phyloP scores from a whole-genome alignment of 2,888 invertebrate genomes.

The Cryptocephalus moraei region DNA sequence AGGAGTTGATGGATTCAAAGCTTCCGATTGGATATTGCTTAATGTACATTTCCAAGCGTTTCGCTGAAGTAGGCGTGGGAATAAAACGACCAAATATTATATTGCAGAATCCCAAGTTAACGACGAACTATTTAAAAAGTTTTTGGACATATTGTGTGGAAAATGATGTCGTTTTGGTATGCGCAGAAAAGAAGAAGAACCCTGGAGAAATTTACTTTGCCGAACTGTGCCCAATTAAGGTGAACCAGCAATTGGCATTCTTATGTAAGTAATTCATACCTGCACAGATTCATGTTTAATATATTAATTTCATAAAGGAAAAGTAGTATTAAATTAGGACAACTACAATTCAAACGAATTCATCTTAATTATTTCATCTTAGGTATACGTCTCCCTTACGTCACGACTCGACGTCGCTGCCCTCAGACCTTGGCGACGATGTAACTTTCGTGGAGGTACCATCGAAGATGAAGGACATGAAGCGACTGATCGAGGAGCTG shows the following conservation, averaged over 20 bases:
- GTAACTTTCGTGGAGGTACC: background rate
- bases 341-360: background rate
- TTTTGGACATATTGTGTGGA: constrained; percentile 28
- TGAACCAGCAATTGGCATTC: too few species aligned
- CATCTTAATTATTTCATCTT: too few species aligned
- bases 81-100: constrained; percentile 15
- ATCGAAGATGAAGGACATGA: too few species aligned
- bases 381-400: too few species aligned
- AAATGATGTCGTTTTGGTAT: constrained; percentile 24
- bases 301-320: too few species aligned
- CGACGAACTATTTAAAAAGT: constrained; percentile 20
- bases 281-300: too few species aligned
- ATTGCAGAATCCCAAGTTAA: constrained; percentile 17
- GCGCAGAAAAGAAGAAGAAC: constrained; percentile 18
- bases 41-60: constrained; percentile 19
- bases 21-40: constrained; percentile 20
- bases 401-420: too few species aligned
- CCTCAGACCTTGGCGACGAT: too few species aligned
- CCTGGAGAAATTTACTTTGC: too few species aligned
- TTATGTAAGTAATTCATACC: too few species aligned
- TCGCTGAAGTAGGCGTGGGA: constrained; percentile 17
- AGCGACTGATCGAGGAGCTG: constrained; percentile 17
- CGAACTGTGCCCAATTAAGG: too few species aligned
- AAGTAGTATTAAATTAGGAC: too few species aligned
- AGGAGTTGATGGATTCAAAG: constrained; percentile 9